Evolutionary conservation across 2,888 invertebrate genomes (phyloP), one percentile per base, ranked within the genome.

Genomic region (Tinea semifulvella): DNA sequence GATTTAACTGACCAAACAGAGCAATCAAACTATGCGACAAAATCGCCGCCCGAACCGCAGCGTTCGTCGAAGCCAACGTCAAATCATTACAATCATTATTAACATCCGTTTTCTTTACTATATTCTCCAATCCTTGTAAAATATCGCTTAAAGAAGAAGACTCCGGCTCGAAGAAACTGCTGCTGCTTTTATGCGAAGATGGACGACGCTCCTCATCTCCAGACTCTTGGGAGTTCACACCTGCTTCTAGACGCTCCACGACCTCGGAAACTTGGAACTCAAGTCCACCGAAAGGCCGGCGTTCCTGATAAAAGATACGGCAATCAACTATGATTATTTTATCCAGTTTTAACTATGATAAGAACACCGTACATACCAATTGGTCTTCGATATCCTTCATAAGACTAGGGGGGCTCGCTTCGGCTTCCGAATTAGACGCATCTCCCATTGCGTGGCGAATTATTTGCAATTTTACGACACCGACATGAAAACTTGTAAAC

Each of bases 1-100:
- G 83, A 50, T 94, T 92, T 50, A 96, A 68, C 44, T 92, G 88
- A n/a, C 92, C 89, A 50, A 94, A 88, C 61, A 93, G 90, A 1
- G 96, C 94, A 3, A 91, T 89, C 52, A 96, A 85, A 61, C 92
- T 91, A 65, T 96, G 95, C n/a, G 94, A 89, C 16, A 94, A 84
- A 44, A 95, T 85, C 7, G 93, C 75, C 2, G 79, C 75, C 5
- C 79, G 70, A 40, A 84, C 85, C 45, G 84, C 79, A 31, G 85
- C 82, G 50, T 86, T 85, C 46, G 88, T 88, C 7, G 89, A 77
- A 31, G 85, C 69, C 40, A 88, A 81, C 45, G 87, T 79, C 16
- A 84, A 84, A 48, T 85, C 85, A 1, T 82, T 58, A 56, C 85
- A 87, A 47, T 88, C 88, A 56, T 87, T 84, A 55, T 85, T 86